phyloP scores from a whole-genome alignment of 2,888 invertebrate species.

The Conchocele bisecta region DNA sequence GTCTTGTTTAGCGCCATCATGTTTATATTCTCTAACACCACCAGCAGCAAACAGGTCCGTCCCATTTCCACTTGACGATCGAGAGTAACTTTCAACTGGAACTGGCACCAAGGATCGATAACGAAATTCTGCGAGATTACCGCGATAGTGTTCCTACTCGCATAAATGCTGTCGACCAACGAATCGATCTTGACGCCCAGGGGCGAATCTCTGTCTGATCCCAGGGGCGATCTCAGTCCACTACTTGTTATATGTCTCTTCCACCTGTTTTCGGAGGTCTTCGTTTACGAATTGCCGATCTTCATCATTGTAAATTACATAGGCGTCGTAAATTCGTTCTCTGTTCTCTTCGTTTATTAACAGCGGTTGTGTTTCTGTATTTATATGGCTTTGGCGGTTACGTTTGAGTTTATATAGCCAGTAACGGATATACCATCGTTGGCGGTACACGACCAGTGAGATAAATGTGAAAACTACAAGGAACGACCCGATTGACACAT shows the following conservation, averaged over 20 bases:
- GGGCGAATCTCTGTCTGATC: slow-evolving; percentile 8
- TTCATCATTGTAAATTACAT: slow-evolving; percentile 23
- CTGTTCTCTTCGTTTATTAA: neutral
- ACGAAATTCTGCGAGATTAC: slow-evolving; percentile 22
- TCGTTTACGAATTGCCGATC: slow-evolving; percentile 6
- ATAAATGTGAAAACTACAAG: neutral
- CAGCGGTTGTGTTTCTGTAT: neutral
- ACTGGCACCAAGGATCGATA: slow-evolving; percentile 14
- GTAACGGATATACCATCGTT: slow-evolving; percentile 18
- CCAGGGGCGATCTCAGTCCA: slow-evolving; percentile 6
- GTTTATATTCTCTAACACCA: slow-evolving; percentile 15
- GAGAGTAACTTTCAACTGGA: slow-evolving; percentile 7
- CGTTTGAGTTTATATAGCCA: neutral
- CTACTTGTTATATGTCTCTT: neutral
- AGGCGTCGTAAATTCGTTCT: slow-evolving; percentile 8
- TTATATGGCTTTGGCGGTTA: neutral
- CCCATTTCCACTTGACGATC: neutral
- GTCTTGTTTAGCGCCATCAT: slow-evolving; percentile 7
- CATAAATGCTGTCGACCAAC: slow-evolving; percentile 24
- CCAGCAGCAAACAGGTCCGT: neutral
- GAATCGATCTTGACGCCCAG: slow-evolving; percentile 13
- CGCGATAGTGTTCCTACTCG: slow-evolving; percentile 10
- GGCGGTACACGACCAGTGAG: neutral
- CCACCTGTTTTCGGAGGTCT: neutral
- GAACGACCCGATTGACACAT: neutral